Conservation (phyloP, 92 coral and sea anemone species). For the Porites evermanni region DNA sequence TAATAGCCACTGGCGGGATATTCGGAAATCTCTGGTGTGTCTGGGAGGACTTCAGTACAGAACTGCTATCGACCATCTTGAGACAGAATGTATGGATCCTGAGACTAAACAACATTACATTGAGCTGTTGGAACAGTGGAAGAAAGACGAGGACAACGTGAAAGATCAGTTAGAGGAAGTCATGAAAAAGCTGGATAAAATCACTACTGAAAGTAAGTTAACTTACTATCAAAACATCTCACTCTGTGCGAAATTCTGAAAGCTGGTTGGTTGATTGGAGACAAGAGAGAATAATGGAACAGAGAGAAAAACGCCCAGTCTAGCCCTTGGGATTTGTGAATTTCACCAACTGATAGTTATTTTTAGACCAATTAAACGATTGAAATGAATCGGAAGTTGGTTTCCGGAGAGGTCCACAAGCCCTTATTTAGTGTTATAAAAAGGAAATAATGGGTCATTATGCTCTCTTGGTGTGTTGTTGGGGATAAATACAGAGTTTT, state of each 20-base stretch:
- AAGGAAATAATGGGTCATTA: no score
- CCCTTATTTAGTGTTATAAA: no score
- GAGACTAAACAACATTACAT: background rate
- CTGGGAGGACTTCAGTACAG: background rate
- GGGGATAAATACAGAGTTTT: no score
- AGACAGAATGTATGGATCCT: background rate
- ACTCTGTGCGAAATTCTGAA: background rate
- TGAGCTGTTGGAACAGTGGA: background rate
- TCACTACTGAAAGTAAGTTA: background rate
- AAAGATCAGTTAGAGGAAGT: background rate
- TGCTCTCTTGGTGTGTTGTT: no score
- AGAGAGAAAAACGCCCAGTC: no score
- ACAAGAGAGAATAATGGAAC: no score
- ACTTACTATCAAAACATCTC: background rate
- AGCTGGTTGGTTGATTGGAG: no score
- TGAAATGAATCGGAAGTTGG: no score
- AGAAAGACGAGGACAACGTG: background rate
- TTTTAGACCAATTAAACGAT: no score
- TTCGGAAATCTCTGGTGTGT: background rate
- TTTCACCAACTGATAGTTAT: no score
- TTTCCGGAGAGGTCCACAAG: no score
- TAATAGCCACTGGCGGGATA: background rate
- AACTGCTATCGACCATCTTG: background rate
- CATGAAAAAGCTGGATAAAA: background rate
- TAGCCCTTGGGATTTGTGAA: no score